A percentile compares a stretch with the other conserved stretches of the same genome.
Conservation (phyloP, 2,113 vertebrate genomes). For the Scomber scombrus region DNA sequence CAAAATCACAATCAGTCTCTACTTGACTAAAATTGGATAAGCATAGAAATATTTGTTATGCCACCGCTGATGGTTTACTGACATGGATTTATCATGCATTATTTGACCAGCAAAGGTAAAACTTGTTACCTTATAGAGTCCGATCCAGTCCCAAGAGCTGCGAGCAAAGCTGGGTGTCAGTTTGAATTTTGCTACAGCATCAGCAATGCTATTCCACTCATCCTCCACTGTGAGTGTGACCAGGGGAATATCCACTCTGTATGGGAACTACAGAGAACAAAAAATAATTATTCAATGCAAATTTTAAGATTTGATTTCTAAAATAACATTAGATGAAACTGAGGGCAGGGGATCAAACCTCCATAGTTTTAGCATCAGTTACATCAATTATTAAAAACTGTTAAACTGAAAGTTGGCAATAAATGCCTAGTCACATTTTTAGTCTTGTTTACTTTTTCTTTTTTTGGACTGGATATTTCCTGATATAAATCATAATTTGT, state of each 20-base stretch:
- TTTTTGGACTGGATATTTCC: not conserved
- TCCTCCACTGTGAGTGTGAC: conserved; percentile 93
- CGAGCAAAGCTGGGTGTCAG: conserved; percentile 87
- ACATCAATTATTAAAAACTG: not conserved
- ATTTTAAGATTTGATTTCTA: not conserved
- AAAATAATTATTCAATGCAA: not conserved
- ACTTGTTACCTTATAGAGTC: conserved; percentile 91
- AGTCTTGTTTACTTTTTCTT: not conserved
- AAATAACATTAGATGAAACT: not conserved
- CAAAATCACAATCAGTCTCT: not conserved
- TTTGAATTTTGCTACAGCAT: conserved; percentile 89
- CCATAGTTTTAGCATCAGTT: not conserved
- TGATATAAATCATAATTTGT: not conserved
- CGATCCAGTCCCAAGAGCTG: conserved; percentile 99
- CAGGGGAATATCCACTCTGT: conserved; percentile 89
- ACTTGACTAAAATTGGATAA: not conserved
- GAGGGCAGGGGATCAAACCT: not conserved
- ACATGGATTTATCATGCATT: not conserved
- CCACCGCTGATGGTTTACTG: not conserved
- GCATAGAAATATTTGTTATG: not conserved
- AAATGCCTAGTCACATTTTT: not conserved
- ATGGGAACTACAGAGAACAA: conserved; percentile 88
- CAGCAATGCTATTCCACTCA: conserved; percentile 91
- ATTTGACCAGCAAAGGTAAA: not conserved
- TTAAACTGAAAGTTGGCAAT: not conserved